Conservation (phyloP, 2,797 vertebrate genomes). For the Ispidina picta region DNA sequence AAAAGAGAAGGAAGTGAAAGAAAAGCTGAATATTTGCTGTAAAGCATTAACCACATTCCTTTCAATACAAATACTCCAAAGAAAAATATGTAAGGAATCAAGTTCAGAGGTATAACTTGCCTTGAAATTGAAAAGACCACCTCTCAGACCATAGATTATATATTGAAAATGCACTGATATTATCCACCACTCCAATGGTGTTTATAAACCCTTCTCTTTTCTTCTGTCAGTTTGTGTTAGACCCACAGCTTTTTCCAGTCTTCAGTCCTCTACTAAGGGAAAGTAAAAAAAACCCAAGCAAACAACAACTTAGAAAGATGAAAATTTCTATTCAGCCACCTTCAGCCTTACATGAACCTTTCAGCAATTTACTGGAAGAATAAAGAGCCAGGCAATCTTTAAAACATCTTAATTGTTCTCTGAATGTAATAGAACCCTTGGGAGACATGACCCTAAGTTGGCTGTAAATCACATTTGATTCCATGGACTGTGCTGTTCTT, state of each 20-base stretch:
- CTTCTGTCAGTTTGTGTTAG: neutral
- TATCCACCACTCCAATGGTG: neutral
- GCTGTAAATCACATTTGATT: constrained; percentile 54
- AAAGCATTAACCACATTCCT: neutral
- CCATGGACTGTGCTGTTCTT: neutral
- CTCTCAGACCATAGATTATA: neutral
- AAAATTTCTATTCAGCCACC: constrained; percentile 38
- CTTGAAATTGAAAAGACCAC: constrained; percentile 31
- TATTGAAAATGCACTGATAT: constrained; percentile 28
- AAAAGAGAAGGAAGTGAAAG: neutral
- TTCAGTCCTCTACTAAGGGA: neutral
- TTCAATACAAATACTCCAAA: constrained; percentile 12
- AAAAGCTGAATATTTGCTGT: neutral
- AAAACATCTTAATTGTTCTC: constrained; percentile 61
- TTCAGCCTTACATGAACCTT: constrained; percentile 32
- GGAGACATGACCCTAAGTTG: constrained; percentile 46
- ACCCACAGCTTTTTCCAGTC: neutral
- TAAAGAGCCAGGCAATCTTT: constrained; percentile 57
- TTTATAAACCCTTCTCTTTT: constrained; percentile 8
- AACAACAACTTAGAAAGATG: neutral
- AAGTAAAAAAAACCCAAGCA: neutral
- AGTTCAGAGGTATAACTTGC: neutral
- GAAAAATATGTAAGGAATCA: neutral
- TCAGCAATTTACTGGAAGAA: constrained; percentile 47
- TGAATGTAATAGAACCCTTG: constrained; percentile 41